Base-by-base conservation (phyloP, 2,797 vertebrate genomes). In the Galaxias olidus region DNA sequence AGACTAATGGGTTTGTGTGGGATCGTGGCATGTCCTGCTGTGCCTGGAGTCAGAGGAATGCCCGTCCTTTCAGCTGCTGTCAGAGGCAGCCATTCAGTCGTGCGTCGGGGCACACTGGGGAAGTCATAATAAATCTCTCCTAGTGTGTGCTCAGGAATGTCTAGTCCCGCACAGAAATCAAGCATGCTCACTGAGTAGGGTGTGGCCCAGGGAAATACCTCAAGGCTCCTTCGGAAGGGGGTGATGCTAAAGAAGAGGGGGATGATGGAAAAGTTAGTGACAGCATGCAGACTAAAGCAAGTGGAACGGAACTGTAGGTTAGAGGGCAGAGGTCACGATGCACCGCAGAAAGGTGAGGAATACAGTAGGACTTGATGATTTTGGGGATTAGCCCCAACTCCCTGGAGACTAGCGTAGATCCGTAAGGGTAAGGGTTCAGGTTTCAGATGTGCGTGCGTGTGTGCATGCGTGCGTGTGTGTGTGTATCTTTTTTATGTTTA, bases 61-160 rank as follows among this genome's bases (percentile, higher is more conserved):
- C 47, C 50, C 55, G 59, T 76, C 72, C 79, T 86, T 89, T 90
- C 72, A 86, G 83, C 69, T 59, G 67, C 77, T 81, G 85, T 86
- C 77, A 84, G 73, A 70, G 11, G 62, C 71, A 66, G 61, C 65
- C 65, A 73, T 85, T 87, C 75, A 81, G 56, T 54, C 44, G 65
- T 30, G 46, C 48, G 19, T 44, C 1, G 30, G 59, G 71, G 59
- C 65, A 74, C 60, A 74, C 53, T 77, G 78, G 68, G 75, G 59
- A 73, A 74, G 77, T 80, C 82, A 77, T 77, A 82, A 84, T 86
- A 86, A 81, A 86, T 87, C 82, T 87, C 82, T 79, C 79, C 74
- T 82, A 71, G 78, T 76, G 54, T 10, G 43, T 75, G 72, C 60
- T 12, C 74, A 71, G 75, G 76, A 86, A 80, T 73, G 73, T 67